Percentiles rank a stretch among this genome's conserved stretches.
Conservation (phyloP, 2,888 invertebrate species). For the Hedychridium roseum region DNA sequence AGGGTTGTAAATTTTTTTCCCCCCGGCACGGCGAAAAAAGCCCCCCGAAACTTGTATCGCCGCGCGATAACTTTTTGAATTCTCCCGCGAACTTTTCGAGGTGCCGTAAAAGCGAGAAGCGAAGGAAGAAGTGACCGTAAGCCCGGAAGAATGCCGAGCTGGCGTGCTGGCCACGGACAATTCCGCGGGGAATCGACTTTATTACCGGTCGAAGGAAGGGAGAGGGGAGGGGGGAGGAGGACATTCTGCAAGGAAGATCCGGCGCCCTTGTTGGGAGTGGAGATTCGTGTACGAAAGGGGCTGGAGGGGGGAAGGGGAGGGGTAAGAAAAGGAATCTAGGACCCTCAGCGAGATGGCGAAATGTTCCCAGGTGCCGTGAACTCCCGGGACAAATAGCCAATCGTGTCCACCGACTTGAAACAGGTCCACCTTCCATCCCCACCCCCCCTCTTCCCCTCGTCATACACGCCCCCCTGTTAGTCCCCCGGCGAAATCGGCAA, state of each 20-base stretch:
- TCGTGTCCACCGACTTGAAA: too few relatives aligned
- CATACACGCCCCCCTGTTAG: background rate
- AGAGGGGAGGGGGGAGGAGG: background rate
- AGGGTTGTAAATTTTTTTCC: too few relatives aligned
- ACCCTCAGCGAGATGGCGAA: slow-evolving; percentile 8
- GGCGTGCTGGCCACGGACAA: too few relatives aligned
- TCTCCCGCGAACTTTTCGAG: too few relatives aligned
- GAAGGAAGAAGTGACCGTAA: too few relatives aligned
- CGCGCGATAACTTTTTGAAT: too few relatives aligned
- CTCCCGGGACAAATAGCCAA: slow-evolving; percentile 20
- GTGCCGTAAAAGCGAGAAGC: too few relatives aligned
- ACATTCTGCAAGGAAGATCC: background rate
- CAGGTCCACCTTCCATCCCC: too few relatives aligned
- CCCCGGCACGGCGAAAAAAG: too few relatives aligned
- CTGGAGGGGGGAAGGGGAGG: background rate
- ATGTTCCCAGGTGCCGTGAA: slow-evolving; percentile 22
- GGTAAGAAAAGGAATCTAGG: background rate
- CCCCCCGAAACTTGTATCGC: too few relatives aligned
- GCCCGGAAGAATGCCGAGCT: too few relatives aligned
- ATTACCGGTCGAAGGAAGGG: background rate
- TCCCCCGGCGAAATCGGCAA: background rate
- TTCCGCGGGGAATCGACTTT: too few relatives aligned
- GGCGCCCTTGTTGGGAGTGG: background rate
- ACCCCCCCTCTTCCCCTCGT: slow-evolving; percentile 3
- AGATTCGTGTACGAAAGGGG: background rate